Evolutionary conservation across 1,140 invertebrate genomes (phyloP), one percentile per base, ranked within the genome.

Genomic region (Calliopsis andreniformis): DNA sequence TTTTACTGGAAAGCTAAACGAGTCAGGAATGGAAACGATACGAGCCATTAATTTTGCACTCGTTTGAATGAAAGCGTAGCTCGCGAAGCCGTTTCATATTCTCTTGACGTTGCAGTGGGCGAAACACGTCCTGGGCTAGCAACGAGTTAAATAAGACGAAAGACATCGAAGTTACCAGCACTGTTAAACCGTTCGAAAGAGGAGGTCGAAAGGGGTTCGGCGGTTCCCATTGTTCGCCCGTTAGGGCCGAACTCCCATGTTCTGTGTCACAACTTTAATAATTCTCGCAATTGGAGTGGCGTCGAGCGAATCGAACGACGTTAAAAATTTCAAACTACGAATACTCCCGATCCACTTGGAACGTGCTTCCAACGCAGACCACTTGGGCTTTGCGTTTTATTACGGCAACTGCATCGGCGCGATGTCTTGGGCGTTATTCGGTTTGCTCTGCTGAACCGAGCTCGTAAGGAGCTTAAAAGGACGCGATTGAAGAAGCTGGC

Each of bases 21-120:
- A 58, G 25, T 5, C 39, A 10, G 20, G 30, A 25, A 56, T 43
- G 28, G 67, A 20, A 67, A 67, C 51, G 62, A 66, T 51, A 59
- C 30, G 30, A 32, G 30, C 71, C 63, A 67, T 67, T 75, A 67
- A 75, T 39, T 43, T 5, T 30, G 45, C 14, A 35, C 20, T 47
- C 49, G 39, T 66, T 66, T 42, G 39, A 45, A 53, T 32, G 23
- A n/a, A 18, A 30, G 14, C 25, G 4, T 23, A 14, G 35, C 8
- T 28, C 32, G 14, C 62, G 64, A 39, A 66, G 67, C 67, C 58
- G 47, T 67, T 67, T 66, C 62, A 75, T 67, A 64, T 64, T 35
- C 47, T 43, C 47, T 72, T 12, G 47, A 53, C 45, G 58, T 51
- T 62, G 32, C n/a, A 49, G 12, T 23, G 18, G 14, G 14, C 32